These are phyloP conservation scores for Apis florea DNA, from an alignment of 1,140 invertebrate genomes.

Conservation along the genomic window DNA sequence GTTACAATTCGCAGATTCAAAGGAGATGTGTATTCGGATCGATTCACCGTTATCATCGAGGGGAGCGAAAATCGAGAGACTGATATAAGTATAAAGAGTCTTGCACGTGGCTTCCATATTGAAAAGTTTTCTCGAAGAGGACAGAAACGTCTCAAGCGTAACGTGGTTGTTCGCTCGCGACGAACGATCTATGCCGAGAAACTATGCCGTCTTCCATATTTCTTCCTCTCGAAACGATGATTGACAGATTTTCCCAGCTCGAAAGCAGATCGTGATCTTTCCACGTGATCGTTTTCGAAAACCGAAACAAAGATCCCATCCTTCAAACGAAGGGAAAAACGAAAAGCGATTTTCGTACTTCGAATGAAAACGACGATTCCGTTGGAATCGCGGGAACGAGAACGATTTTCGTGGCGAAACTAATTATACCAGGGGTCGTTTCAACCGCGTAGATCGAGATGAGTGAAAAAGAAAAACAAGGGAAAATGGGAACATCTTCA, in stretches of 20 bases:
- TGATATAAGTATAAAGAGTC: background rate
- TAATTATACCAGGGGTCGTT: conserved; percentile 13
- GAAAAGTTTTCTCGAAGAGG: conserved; percentile 5
- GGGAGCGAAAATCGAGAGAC: background rate
- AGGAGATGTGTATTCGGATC: background rate
- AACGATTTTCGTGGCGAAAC: background rate
- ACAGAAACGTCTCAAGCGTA: background rate
- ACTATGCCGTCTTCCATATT: background rate
- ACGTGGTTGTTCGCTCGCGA: background rate
- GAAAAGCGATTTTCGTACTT: no score
- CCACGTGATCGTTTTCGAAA: background rate
- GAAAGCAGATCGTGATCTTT: background rate
- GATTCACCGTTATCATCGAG: background rate
- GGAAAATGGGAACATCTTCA: conserved; percentile 46
- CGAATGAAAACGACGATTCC: background rate
- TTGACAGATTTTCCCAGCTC: background rate
- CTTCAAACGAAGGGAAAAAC: background rate
- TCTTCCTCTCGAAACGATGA: background rate
- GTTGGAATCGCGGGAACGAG: background rate
- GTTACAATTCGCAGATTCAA: background rate
- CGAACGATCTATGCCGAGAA: background rate
- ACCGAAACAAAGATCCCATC: background rate
- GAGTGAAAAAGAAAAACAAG: conserved; percentile 1
- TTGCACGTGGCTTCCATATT: background rate
- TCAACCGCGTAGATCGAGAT: background rate